phyloP scores from a whole-genome alignment of 2,113 vertebrate species.

The Jaculus jaculus region DNA sequence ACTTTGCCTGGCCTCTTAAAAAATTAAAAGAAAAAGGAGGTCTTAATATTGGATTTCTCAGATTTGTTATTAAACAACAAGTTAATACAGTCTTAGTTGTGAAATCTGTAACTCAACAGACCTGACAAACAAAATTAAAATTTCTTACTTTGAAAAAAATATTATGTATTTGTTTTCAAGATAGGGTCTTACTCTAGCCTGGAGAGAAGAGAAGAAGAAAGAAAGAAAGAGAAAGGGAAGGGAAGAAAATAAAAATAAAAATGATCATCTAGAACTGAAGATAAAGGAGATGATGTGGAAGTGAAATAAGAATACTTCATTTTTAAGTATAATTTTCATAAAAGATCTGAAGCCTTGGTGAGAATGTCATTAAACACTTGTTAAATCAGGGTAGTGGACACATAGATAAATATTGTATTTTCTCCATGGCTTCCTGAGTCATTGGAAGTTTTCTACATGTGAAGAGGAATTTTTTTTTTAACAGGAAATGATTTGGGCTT shows the following conservation, averaged over 20 bases:
- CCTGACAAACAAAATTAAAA: constrained; percentile 1
- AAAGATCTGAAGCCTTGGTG: neutral
- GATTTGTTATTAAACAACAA: constrained; percentile 38
- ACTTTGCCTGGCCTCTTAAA: no score
- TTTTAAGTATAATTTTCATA: neutral
- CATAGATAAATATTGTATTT: neutral
- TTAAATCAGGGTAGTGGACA: neutral
- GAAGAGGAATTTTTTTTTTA: constrained; percentile 44
- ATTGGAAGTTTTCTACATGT: no score
- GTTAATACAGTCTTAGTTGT: constrained; percentile 18
- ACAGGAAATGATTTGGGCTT: constrained; percentile 29
- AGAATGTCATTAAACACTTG: constrained; percentile 8
- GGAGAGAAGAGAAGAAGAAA: no score
- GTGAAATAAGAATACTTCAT: neutral
- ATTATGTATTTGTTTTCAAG: no score
- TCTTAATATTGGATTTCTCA: constrained; percentile 37
- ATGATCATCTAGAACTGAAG: neutral
- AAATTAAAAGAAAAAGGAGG: no score
- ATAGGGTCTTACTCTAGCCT: no score
- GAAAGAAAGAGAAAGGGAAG: no score
- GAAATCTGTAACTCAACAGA: neutral
- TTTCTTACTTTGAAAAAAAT: no score
- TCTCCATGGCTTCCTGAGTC: neutral
- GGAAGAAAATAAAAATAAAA: no score
- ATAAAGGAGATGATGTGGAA: neutral